Base-by-base conservation (phyloP, 2,888 invertebrate species). In the Philereme transversata region DNA sequence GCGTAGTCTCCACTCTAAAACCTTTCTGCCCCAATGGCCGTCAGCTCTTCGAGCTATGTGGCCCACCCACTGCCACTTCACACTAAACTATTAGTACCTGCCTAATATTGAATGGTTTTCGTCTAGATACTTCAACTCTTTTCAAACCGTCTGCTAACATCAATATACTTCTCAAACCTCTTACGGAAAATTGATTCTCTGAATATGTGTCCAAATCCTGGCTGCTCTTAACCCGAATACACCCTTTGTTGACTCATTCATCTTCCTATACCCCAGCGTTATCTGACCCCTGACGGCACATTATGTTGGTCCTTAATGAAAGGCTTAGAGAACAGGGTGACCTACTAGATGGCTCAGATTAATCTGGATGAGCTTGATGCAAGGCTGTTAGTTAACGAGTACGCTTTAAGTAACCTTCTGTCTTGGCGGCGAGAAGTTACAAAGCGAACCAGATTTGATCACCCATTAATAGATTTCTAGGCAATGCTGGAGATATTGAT, bases 181-280 rank as follows among this genome's bases (percentile, higher is more conserved):
- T 22, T 22, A 22, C 22, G 22, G 22, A 22, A 22, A 22, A 22
- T 36, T 36, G 7, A 36, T 6, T 36, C 1, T 36, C 7, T 36
- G 4, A 33, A 33, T 47, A 10, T 47, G 3, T 40, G 10, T 41
- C 33, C 22, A 41, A 46, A 41, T 34, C 40, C 43, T 33, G 48
- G 36, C 38, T 51, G 47, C 43, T 43, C 43, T 52, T 51, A 50
- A 44, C 47, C 56, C 47, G 50, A 44, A 57, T 58, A 6, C 64
- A 71, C 58, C 70, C 73, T 73, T 75, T 77, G 75, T 80, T 76
- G 70, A 75, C 65, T 41, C 57, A 60, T 67, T 52, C 62, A 57
- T 65, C 68, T 65, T 65, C 65, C 62, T 57, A 57, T 72, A 34
- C 38, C 34, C 67, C 60, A 71, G 55, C 51, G 45, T 61, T 68